Base-by-base conservation (phyloP, 2,113 vertebrate genomes). In the Silurus glanis region DNA sequence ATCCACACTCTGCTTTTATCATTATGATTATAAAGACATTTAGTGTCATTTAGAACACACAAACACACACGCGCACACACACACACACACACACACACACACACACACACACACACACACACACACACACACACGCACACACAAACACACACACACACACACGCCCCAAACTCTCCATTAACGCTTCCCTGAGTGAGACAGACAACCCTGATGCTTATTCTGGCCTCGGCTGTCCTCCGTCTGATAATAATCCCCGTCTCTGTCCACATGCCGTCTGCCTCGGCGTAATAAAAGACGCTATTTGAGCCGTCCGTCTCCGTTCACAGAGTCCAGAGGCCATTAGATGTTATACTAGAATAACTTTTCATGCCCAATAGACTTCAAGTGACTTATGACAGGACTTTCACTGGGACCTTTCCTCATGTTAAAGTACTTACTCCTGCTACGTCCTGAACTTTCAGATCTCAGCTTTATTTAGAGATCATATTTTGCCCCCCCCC, bases 281-380 rank as follows among this genome's bases (percentile, higher is more conserved):
- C 91, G 88, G 91, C 83, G 91, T 91, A 93, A 94, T 94, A 93
- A 95, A 94, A 92, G 78, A 83, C 89, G 92, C 92, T 92, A 94
- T 92, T 93, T 83, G 88, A 93, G 89, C 90, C 85, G 71, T 58
- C 12, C 71, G 87, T 92, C 93, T 92, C 91, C 85, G 86, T 94
- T 92, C 91, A 92, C 90, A 91, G 89, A 89, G 91, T 92, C 86
- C 81, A 80, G 87, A 94, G 92, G 92, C 93, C 89, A 93, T 95
- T 94, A 93, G 93, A 94, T 93, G 94, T 94, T 93, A 91, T 91
- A 94, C 93, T 93, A 92, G 91, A 95, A 95, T 92, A 95, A 95
- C 94, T 93, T 94, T 92, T 95, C 93, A 95, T 92, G 94, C 94
- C 93, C 92, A 93, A 94, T 94, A 94, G 91, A 94, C 92, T 95